Evolutionary conservation across 23 tunicate genomes (phyloP).

Genomic region (Trididemnum nubilum): DNA sequence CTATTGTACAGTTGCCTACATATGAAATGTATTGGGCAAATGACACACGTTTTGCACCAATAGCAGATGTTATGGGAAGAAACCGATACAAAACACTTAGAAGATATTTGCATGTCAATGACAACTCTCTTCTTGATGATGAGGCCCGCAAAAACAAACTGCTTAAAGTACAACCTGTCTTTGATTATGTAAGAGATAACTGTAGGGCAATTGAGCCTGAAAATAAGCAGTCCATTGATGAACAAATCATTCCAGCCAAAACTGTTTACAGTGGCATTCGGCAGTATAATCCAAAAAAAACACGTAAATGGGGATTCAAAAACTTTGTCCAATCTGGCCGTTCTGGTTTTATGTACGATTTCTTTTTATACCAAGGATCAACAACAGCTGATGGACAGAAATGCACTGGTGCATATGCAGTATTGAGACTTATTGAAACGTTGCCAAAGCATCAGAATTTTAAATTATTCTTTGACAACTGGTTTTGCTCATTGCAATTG

Average conservation of each 20-base stretch:
- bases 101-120: constrained; percentile 12
- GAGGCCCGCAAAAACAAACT: background rate
- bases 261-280: background rate
- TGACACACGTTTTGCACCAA: background rate
- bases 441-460: constrained; percentile 20
- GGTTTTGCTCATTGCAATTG: constrained; percentile 2
- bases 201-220: constrained; percentile 12
- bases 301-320: constrained; percentile 22
- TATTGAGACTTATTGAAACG: background rate
- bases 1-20: background rate
- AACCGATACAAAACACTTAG: constrained; percentile 2
- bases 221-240: constrained; percentile 25
- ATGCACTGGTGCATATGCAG: background rate
- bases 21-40: constrained; percentile 17
- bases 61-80: constrained; percentile 15
- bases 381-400: background rate
- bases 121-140: background rate
- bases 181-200: constrained; percentile 4
- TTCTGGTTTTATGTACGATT: constrained; percentile 25
- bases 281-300: constrained; percentile 25
- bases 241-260: constrained; percentile 38
- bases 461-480: constrained; percentile 20
- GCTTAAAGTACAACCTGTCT: constrained; percentile 7
- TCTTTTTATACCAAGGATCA: background rate
- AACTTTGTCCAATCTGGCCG: constrained; percentile 2